A percentile compares a stretch with the other conserved stretches of the same genome.
These are phyloP conservation scores for Trachurus trachurus DNA, from an alignment of 2,797 vertebrate species.

Conservation along the genomic window DNA sequence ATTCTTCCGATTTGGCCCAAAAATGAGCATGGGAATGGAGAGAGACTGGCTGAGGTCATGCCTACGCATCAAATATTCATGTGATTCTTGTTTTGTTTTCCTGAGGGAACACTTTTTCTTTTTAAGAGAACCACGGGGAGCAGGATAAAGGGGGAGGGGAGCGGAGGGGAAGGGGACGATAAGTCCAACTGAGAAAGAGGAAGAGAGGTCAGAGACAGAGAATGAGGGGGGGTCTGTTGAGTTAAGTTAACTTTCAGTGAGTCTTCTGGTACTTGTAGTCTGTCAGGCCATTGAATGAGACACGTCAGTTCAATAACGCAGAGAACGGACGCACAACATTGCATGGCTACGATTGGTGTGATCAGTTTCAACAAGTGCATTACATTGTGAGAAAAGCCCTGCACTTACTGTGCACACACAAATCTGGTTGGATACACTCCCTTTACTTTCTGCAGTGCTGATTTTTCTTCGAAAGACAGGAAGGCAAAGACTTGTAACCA, in stretches of 20 bases:
- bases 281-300: conserved; percentile 32
- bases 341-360: not conserved
- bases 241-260: conserved; percentile 20
- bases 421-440: not conserved
- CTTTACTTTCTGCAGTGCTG: conserved; percentile 27
- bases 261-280: conserved; percentile 40
- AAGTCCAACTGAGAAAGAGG: conserved; percentile 30
- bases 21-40: conserved; percentile 40
- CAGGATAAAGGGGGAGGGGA: conserved; percentile 31
- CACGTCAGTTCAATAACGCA: not conserved
- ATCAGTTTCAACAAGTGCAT: conserved; percentile 21
- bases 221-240: not conserved
- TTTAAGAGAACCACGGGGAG: conserved; percentile 37
- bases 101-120: conserved; percentile 59
- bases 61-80: conserved; percentile 77
- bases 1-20: conserved; percentile 36
- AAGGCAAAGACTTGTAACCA: conserved; percentile 74
- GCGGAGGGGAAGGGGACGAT: no score
- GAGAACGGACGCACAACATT: not conserved
- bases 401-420: not conserved
- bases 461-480: conserved; percentile 73
- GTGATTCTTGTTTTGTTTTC: conserved; percentile 61
- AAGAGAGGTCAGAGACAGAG: conserved; percentile 21
- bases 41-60: conserved; percentile 62
- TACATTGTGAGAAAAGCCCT: conserved; percentile 10